phyloP scores from a whole-genome alignment of 37 sponge, comb jelly and placozoan species.

The Eunapius fragilis region DNA sequence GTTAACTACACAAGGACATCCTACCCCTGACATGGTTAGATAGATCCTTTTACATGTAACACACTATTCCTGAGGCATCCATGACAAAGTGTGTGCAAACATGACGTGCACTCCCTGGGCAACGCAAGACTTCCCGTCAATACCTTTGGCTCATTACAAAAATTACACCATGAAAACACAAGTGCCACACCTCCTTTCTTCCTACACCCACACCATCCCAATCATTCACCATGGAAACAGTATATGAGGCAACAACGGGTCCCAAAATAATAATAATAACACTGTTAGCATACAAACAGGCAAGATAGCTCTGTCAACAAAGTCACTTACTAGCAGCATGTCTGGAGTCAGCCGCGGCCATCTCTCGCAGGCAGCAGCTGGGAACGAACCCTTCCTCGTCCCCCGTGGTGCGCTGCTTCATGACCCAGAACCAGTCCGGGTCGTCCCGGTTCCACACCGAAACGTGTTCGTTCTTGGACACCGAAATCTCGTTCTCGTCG shows the following conservation, averaged over 20 bases:
- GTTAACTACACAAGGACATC: not conserved
- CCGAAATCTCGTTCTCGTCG: conserved; percentile 77
- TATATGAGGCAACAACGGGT: no score
- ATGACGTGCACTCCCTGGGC: not conserved
- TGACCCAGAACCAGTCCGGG: conserved; percentile 82
- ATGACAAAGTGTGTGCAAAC: not conserved
- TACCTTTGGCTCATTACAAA: not conserved
- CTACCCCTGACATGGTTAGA: not conserved
- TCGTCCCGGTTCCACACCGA: conserved; percentile 81
- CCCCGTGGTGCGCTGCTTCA: conserved; percentile 44
- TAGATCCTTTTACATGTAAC: not conserved
- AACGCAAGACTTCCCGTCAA: not conserved
- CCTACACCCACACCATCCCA: not conserved
- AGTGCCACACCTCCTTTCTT: not conserved
- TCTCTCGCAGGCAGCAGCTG: conserved; percentile 44
- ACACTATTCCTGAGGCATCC: not conserved
- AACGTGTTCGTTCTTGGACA: conserved; percentile 66
- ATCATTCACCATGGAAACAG: not conserved
- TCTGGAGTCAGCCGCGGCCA: conserved; percentile 9
- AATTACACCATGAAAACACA: not conserved
- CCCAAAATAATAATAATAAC: no score
- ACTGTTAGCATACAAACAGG: not conserved
- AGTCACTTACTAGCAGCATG: not conserved
- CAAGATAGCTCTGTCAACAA: not conserved
- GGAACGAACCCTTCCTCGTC: conserved; percentile 83